phyloP scores from a whole-genome alignment of 2,888 invertebrate species.

The Cantharis nigra region DNA sequence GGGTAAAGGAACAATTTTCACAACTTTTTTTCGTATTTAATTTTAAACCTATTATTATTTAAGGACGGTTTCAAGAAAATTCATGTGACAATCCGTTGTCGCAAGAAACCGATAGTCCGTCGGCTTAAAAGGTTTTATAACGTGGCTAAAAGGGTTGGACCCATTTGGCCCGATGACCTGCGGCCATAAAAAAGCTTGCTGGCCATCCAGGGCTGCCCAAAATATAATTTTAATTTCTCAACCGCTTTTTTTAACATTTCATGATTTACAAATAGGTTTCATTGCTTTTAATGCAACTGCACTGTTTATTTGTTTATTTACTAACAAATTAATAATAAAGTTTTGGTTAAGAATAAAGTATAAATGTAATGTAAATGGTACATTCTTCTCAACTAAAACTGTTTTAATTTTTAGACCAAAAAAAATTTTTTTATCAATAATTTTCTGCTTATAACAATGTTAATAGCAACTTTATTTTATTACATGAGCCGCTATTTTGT shows the following conservation, averaged over 20 bases:
- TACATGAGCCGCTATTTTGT: slow-evolving; percentile 20
- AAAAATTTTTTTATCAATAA: not conserved
- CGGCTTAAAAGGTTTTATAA: slow-evolving; percentile 23
- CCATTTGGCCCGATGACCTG: slow-evolving; percentile 42
- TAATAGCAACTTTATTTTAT: not conserved
- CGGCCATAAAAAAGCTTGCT: slow-evolving; percentile 39
- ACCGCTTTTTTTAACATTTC: not conserved
- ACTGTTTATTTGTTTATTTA: not conserved
- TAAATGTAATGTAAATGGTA: not conserved
- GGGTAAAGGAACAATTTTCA: not conserved
- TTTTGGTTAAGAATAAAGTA: not conserved
- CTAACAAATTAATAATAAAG: not conserved
- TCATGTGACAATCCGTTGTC: slow-evolving; percentile 30
- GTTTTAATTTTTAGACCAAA: not conserved
- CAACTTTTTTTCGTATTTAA: not conserved
- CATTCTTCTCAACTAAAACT: not conserved
- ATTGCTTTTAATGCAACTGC: not conserved
- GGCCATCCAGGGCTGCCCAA: slow-evolving; percentile 37
- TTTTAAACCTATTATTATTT: not conserved
- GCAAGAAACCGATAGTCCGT: slow-evolving; percentile 27
- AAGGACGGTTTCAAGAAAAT: not conserved
- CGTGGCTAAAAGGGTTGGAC: slow-evolving; percentile 34
- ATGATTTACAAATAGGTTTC: not conserved
- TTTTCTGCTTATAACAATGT: not conserved
- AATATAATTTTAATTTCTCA: not conserved